A percentile compares a stretch with the other conserved stretches of the same genome.
Conservation (phyloP, 2,888 invertebrate genomes). For the Torymus aiolomorphi region DNA sequence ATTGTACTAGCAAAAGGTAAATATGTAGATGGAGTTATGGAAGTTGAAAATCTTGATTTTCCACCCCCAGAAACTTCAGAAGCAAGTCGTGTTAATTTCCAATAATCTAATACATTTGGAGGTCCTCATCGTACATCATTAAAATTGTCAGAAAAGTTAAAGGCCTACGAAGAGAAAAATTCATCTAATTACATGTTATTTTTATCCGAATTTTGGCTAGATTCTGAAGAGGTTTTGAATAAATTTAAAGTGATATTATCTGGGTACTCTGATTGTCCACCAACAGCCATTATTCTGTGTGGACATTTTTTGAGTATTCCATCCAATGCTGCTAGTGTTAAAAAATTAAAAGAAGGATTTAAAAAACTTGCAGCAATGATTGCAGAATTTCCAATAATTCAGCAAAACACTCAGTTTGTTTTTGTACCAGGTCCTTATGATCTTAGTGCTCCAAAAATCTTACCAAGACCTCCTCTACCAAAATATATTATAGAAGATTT, state of each 20-base stretch:
- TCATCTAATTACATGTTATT: constrained; percentile 90
- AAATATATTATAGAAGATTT: constrained; percentile 85
- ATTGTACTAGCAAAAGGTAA: constrained; percentile 93
- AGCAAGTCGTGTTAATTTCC: constrained; percentile 83
- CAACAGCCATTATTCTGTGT: constrained; percentile 93
- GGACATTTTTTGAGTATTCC: constrained; percentile 89
- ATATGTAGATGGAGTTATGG: constrained; percentile 88
- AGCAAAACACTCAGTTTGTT: constrained; percentile 87
- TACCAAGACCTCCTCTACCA: constrained; percentile 89
- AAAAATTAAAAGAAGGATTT: constrained; percentile 85
- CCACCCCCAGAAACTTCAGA: constrained; percentile 87
- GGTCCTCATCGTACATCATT: constrained; percentile 84
- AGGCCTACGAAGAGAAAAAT: constrained; percentile 83
- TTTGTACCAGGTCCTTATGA: constrained; percentile 94
- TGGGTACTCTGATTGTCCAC: constrained; percentile 92
- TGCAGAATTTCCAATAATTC: constrained; percentile 81
- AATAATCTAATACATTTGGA: constrained; percentile 92
- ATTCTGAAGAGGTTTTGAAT: constrained; percentile 85
- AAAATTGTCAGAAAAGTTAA: constrained; percentile 85
- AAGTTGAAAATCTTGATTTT: constrained; percentile 90
- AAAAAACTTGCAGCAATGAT: constrained; percentile 86
- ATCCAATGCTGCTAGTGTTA: constrained; percentile 78
- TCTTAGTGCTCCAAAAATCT: constrained; percentile 88
- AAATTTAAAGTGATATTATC: constrained; percentile 88
- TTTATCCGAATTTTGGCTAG: constrained; percentile 95